phyloP scores from a whole-genome alignment of 2,888 invertebrate genomes.

The Pristionchus exspectatus region DNA sequence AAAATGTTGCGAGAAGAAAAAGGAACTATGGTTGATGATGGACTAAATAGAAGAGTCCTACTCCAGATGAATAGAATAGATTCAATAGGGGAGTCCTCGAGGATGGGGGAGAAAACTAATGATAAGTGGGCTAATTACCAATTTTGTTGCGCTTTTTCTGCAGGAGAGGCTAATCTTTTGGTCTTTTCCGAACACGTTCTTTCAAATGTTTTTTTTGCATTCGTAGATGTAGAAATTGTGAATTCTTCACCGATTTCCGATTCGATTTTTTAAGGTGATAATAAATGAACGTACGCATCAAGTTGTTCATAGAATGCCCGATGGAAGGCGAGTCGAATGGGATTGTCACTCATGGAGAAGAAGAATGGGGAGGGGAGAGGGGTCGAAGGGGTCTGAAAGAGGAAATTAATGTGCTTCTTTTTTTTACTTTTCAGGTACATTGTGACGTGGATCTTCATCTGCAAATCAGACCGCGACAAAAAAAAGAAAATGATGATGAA shows the following conservation, averaged over 20 bases:
- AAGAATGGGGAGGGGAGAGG: constrained; percentile 3
- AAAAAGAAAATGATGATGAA: background rate
- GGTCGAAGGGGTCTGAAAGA: constrained; percentile 14
- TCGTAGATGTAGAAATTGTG: background rate
- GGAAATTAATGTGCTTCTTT: background rate
- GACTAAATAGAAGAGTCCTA: background rate
- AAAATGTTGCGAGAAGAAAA: background rate
- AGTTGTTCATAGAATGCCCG: constrained; percentile 54
- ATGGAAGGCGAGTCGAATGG: constrained; percentile 48
- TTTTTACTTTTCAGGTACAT: too few species aligned
- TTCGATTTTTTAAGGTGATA: background rate
- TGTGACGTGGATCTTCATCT: too few species aligned
- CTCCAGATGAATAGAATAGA: background rate
- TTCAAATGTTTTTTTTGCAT: background rate
- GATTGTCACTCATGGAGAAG: constrained; percentile 44
- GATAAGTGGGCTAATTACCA: constrained; percentile 34
- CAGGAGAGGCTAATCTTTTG: background rate
- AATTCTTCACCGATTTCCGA: background rate
- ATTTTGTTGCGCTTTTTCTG: background rate
- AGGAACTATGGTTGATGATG: background rate
- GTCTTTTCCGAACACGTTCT: background rate
- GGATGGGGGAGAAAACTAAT: background rate
- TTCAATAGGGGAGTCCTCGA: constrained; percentile 7
- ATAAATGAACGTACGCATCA: constrained; percentile 51
- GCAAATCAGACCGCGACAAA: too few species aligned